These are phyloP conservation scores for Cryptoprocta ferox DNA, from an alignment of 2,797 vertebrate genomes.

Conservation along the genomic window DNA sequence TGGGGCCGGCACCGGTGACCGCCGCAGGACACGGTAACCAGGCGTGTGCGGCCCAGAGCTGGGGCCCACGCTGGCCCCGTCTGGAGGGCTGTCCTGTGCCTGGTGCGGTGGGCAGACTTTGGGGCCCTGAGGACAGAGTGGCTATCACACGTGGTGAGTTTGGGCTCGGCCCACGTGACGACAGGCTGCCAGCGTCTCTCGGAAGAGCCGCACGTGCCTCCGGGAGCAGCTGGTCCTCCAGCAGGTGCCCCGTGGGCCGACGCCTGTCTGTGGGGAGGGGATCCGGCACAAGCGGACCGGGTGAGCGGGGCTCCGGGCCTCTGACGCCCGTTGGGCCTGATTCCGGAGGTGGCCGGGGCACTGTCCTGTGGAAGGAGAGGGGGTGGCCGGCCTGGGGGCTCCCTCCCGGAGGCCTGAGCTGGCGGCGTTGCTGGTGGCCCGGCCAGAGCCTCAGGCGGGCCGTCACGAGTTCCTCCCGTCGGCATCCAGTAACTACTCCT, in stretches of 20 bases:
- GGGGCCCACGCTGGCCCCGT: neutral
- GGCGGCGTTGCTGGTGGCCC: fast-evolving
- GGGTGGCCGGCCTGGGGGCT: neutral
- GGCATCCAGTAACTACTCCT: constrained; percentile 94
- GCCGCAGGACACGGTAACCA: fast-evolving
- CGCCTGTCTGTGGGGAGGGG: neutral
- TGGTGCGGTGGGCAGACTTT: no score
- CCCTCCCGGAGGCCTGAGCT: neutral
- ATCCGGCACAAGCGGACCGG: fast-evolving
- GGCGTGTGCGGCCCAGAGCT: neutral
- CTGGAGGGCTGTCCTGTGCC: neutral
- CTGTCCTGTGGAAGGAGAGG: fast-evolving
- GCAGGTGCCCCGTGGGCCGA: fast-evolving
- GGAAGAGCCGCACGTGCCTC: neutral
- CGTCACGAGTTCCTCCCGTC: neutral
- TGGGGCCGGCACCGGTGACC: neutral
- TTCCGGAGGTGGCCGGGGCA: fast-evolving
- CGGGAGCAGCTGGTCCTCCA: neutral
- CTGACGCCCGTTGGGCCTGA: fast-evolving
- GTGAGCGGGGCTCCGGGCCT: no score
- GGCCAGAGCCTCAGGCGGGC: fast-evolving
- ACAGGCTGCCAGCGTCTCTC: fast-evolving
- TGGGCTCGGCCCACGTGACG: neutral
- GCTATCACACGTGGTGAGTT: neutral
- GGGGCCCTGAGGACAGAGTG: neutral